Conservation (phyloP, 2,888 invertebrate species). For the Drosophila picticornis region DNA sequence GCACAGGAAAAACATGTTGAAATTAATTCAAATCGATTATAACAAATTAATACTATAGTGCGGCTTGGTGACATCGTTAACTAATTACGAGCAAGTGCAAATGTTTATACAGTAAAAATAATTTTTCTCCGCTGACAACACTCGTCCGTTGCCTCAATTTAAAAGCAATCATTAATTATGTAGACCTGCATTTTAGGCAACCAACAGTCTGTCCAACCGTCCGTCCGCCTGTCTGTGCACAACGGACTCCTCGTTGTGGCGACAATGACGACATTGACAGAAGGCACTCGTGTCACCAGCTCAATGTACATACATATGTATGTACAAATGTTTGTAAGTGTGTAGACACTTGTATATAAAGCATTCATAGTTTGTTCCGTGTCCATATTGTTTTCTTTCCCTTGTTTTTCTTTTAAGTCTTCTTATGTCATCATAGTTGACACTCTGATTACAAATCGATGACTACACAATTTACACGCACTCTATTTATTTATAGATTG, state of each 20-base stretch:
- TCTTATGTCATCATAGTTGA: conserved; percentile 14
- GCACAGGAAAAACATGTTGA: conserved; percentile 44
- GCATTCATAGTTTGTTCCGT: conserved; percentile 30
- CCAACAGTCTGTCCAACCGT: background rate
- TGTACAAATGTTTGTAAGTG: conserved; percentile 1
- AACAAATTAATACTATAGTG: conserved; percentile 74
- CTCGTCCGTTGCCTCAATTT: conserved; percentile 77
- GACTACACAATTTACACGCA: conserved; percentile 18
- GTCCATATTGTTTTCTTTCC: conserved; percentile 23
- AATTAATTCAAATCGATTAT: conserved; percentile 79
- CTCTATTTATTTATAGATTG: background rate
- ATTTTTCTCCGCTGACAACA: conserved; percentile 62
- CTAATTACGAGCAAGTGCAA: conserved; percentile 79
- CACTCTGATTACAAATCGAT: conserved; percentile 40
- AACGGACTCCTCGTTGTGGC: conserved; percentile 25
- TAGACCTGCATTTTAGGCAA: conserved; percentile 63
- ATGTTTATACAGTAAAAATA: conserved; percentile 66
- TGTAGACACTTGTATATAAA: conserved; percentile 8
- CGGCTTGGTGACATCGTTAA: conserved; percentile 53
- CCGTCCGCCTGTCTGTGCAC: background rate
- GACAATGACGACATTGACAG: conserved; percentile 52
- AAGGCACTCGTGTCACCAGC: conserved; percentile 40
- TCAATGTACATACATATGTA: conserved; percentile 8
- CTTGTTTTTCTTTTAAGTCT: conserved; percentile 3
- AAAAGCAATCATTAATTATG: conserved; percentile 84